These are phyloP conservation scores for Holotrichia oblita DNA, from an alignment of 1,140 invertebrate genomes.

Conservation along the genomic window DNA sequence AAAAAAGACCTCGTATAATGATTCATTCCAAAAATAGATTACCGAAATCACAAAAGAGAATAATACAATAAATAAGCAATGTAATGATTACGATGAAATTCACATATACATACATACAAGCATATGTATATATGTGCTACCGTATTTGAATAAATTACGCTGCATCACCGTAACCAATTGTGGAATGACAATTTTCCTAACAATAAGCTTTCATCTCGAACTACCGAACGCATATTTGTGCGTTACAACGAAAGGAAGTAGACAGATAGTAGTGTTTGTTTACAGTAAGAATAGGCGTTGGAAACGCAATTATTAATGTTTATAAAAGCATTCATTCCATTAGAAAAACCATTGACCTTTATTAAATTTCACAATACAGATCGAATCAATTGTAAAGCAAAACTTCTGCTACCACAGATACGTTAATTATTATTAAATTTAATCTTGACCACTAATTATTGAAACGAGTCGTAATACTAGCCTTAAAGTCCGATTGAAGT, in stretches of 20 bases:
- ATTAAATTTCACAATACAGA: conserved; percentile 31
- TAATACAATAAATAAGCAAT: too few relatives aligned
- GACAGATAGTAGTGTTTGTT: background rate
- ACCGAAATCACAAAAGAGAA: too few relatives aligned
- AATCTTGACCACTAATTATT: conserved; percentile 32
- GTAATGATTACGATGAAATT: too few relatives aligned
- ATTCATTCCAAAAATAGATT: too few relatives aligned
- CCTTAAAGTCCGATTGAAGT: background rate
- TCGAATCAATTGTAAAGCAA: conserved; percentile 13
- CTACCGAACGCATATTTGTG: background rate
- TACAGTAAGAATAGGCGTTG: background rate
- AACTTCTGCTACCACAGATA: conserved; percentile 8
- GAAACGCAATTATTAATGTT: conserved; percentile 4
- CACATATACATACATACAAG: too few relatives aligned
- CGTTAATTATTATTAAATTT: conserved; percentile 36
- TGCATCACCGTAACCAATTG: background rate
- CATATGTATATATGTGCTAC: too few relatives aligned
- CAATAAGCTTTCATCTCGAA: background rate
- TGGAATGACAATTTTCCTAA: background rate
- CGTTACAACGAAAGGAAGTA: background rate
- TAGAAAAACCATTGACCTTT: conserved; percentile 23
- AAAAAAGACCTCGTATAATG: too few relatives aligned
- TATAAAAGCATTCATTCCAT: background rate
- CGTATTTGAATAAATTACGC: too few relatives aligned
- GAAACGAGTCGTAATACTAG: conserved; percentile 32